A percentile compares a stretch with the other conserved stretches of the same genome.
Conservation (phyloP, 2,888 invertebrate species). For the Drosophila trichaetosa region DNA sequence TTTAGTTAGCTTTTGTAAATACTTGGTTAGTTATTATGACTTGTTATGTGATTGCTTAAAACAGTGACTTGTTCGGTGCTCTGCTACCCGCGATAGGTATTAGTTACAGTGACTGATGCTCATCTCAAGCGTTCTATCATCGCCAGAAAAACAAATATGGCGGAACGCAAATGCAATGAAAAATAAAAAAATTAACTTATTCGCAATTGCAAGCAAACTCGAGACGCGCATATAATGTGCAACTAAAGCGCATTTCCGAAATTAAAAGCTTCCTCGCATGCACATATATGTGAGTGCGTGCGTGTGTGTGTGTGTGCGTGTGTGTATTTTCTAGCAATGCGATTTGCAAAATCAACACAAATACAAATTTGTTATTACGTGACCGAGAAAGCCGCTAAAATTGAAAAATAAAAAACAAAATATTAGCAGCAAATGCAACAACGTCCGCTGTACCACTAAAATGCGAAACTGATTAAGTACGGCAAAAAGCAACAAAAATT, state of each 20-base stretch:
- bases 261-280: conserved; percentile 10
- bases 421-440: not conserved
- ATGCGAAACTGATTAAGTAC: conserved; percentile 37
- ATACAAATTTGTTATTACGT: conserved; percentile 74
- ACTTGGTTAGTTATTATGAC: not conserved
- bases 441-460: conserved; percentile 16
- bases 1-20: not conserved
- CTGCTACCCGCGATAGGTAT: not conserved
- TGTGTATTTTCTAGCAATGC: conserved; percentile 34
- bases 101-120: conserved; percentile 19
- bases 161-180: conserved; percentile 61
- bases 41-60: not conserved
- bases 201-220: conserved; percentile 40
- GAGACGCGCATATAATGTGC: conserved; percentile 11
- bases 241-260: conserved; percentile 10
- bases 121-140: conserved; percentile 39
- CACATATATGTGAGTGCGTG: conserved; percentile 5
- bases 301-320: not conserved
- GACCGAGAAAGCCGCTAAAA: conserved; percentile 74
- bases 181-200: conserved; percentile 61
- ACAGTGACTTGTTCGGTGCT: not conserved
- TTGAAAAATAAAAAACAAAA: conserved; percentile 31
- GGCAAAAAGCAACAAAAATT: conserved; percentile 7
- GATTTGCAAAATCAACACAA: conserved; percentile 53
- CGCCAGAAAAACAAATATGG: conserved; percentile 74